A percentile compares a stretch with the other conserved stretches of the same genome.
Evolutionary conservation across 1,140 invertebrate genomes (phyloP).

Genomic region (Pseudomyrmex cubaensis): DNA sequence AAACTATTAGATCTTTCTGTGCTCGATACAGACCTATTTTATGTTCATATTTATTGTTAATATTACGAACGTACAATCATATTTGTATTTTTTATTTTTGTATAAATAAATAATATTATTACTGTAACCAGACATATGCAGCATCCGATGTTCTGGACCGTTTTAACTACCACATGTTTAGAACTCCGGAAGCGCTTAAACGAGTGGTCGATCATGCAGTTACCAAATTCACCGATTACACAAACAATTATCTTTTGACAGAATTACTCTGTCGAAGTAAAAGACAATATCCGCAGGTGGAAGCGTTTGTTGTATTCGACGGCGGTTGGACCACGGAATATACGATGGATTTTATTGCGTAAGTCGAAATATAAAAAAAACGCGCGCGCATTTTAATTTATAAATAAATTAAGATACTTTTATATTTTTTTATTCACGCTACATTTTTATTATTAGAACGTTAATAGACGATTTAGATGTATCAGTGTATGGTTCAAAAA

Average conservation of each 20-base stretch:
- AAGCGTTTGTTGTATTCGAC: conserved; percentile 85
- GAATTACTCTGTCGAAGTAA: conserved; percentile 78
- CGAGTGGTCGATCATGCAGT: conserved; percentile 66
- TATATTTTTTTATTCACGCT: conserved; percentile 6
- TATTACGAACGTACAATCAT: too few species aligned
- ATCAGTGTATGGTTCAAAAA: conserved; percentile 85
- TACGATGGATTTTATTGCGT: conserved; percentile 86
- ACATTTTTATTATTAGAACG: conserved; percentile 72
- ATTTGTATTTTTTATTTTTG: too few species aligned
- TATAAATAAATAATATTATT: conserved; percentile 12
- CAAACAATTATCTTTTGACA: conserved; percentile 70
- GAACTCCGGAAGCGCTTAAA: conserved; percentile 69
- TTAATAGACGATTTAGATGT: conserved; percentile 85
- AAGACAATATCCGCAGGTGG: conserved; percentile 80
- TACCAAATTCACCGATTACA: conserved; percentile 69
- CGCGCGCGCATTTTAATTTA: background rate
- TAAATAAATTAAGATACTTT: conserved; percentile 30
- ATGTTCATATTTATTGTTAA: too few species aligned
- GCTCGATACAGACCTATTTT: too few species aligned
- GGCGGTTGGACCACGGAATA: conserved; percentile 85
- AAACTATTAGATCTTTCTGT: too few species aligned
- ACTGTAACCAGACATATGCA: conserved; percentile 69
- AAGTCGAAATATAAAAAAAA: conserved; percentile 72
- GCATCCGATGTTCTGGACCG: conserved; percentile 75
- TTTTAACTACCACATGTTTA: conserved; percentile 70